Evolutionary conservation across 1,140 invertebrate genomes (phyloP).

Genomic region (Drosophila rufa): DNA sequence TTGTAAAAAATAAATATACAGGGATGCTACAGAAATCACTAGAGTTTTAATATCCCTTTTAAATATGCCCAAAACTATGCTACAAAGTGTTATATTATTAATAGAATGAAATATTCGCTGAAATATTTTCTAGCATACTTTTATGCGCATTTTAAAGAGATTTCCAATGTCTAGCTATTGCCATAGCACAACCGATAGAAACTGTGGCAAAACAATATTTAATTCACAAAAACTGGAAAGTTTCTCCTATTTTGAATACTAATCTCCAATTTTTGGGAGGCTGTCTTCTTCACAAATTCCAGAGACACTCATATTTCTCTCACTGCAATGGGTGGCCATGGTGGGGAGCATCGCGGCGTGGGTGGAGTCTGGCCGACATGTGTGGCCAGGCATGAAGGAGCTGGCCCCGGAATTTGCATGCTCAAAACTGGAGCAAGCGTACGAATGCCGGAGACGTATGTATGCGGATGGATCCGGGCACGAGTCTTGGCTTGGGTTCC

Average conservation of each 20-base stretch:
- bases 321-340: slow-evolving; percentile 8
- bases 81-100: no score
- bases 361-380: slow-evolving; percentile 65
- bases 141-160: no score
- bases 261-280: not conserved
- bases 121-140: no score
- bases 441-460: slow-evolving; percentile 43
- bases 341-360: slow-evolving; percentile 1
- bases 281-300: no score
- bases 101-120: no score
- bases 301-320: not conserved
- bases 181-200: no score
- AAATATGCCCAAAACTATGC: no score
- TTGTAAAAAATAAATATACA: not conserved
- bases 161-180: no score
- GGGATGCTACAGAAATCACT: no score
- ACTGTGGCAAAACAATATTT: no score
- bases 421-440: slow-evolving; percentile 58
- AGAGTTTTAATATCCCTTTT: no score
- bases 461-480: slow-evolving; percentile 25
- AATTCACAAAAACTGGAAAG: not conserved
- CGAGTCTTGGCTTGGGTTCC: slow-evolving; percentile 4
- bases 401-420: slow-evolving; percentile 77
- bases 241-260: not conserved
- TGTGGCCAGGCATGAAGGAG: slow-evolving; percentile 80